phyloP scores from a whole-genome alignment of 2,888 invertebrate species.

The Synergus gifuensis region DNA sequence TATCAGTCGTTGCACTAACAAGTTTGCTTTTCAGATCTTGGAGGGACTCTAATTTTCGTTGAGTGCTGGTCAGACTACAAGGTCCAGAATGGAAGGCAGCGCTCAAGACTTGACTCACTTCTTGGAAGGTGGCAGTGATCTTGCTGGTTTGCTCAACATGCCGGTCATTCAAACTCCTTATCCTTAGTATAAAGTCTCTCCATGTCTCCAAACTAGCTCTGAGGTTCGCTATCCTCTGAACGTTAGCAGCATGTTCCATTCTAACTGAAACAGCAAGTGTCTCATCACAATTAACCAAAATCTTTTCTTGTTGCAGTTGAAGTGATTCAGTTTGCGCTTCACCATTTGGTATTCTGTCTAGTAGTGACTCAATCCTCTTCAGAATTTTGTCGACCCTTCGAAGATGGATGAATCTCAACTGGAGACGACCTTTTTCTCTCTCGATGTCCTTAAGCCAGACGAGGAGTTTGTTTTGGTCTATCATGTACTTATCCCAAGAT shows the following conservation, averaged over 20 bases:
- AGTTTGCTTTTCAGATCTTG: conserved; percentile 82
- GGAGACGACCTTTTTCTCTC: conserved; percentile 87
- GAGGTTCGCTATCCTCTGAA: conserved; percentile 88
- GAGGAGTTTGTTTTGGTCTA: conserved; percentile 85
- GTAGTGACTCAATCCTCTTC: conserved; percentile 83
- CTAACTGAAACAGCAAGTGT: conserved; percentile 87
- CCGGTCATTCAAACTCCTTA: conserved; percentile 82
- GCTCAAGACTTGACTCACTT: conserved; percentile 82
- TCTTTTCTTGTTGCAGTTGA: conserved; percentile 82
- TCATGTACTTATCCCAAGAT: conserved; percentile 89
- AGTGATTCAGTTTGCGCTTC: conserved; percentile 83
- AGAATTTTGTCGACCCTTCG: conserved; percentile 86
- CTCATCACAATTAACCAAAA: conserved; percentile 87
- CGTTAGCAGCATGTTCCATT: conserved; percentile 89
- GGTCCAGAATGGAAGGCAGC: conserved; percentile 79
- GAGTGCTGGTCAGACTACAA: conserved; percentile 81
- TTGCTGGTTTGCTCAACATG: conserved; percentile 83
- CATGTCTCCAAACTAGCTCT: conserved; percentile 90
- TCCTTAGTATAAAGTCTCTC: conserved; percentile 86
- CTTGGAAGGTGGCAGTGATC: conserved; percentile 83
- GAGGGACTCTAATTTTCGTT: conserved; percentile 83
- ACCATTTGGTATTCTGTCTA: conserved; percentile 85
- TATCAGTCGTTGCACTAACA: conserved; percentile 80
- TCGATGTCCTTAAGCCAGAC: conserved; percentile 90
- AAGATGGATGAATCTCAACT: conserved; percentile 89